These are phyloP conservation scores for Enteromius paludinosus DNA, from an alignment of 2,797 vertebrate genomes.

Conservation along the genomic window DNA sequence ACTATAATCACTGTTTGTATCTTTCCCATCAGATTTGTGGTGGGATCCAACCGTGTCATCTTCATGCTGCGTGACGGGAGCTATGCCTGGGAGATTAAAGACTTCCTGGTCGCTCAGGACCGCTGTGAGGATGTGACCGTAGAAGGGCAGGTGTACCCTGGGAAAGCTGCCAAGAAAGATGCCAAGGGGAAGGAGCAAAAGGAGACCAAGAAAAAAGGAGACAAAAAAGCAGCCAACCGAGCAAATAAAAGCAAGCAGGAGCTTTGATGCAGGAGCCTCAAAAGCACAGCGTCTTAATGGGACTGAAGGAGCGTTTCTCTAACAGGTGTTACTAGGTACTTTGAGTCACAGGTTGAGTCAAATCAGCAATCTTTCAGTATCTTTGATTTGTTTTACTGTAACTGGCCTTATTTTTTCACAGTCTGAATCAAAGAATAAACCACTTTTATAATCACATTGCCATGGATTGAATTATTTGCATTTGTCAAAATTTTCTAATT, in stretches of 20 bases:
- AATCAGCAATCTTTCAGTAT: constrained; percentile 10
- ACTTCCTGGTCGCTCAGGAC: constrained; percentile 89
- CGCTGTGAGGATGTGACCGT: constrained; percentile 91
- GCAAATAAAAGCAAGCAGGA: constrained; percentile 77
- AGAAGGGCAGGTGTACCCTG: constrained; percentile 94
- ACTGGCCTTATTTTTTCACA: constrained; percentile 8
- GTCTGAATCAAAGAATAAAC: constrained; percentile 36
- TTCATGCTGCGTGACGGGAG: constrained; percentile 95
- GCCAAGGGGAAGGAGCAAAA: constrained; percentile 73
- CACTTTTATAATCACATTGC: constrained; percentile 27
- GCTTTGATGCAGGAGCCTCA: constrained; percentile 74
- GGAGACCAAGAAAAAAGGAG: constrained; percentile 74
- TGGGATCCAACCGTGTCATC: constrained; percentile 91
- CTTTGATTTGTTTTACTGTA: constrained; percentile 18
- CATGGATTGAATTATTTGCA: background rate
- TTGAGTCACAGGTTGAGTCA: background rate
- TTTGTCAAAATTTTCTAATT: background rate
- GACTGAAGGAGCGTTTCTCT: background rate
- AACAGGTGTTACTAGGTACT: constrained; percentile 19
- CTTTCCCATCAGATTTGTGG: constrained; percentile 85
- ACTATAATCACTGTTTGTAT: background rate
- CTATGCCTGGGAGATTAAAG: constrained; percentile 94
- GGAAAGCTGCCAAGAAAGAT: constrained; percentile 80
- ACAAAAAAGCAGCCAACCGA: constrained; percentile 74
- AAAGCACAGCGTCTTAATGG: background rate